Conservation (phyloP, 2,888 invertebrate genomes). For the Lasioglossum vierecki region DNA sequence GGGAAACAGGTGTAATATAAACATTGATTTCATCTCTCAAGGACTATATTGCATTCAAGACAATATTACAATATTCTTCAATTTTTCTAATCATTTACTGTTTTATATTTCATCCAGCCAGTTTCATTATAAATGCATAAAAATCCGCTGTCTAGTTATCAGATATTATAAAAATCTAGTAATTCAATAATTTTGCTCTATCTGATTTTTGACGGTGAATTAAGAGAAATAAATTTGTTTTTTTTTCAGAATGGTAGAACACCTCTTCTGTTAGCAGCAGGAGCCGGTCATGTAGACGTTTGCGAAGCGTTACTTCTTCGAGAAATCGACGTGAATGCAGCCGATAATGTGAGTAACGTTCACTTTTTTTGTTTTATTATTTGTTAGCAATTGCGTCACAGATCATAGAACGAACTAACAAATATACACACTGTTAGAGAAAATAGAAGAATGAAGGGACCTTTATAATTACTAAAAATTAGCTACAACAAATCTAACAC, state of each 20-base stretch:
- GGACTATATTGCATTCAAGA: too few species aligned
- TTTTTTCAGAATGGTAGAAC: constrained; percentile 83
- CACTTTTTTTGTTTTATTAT: neutral
- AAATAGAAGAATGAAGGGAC: neutral
- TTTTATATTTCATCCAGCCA: too few species aligned
- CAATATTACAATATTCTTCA: too few species aligned
- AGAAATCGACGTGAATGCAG: constrained; percentile 84
- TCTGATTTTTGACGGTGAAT: neutral
- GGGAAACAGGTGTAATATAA: too few species aligned
- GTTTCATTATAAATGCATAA: too few species aligned
- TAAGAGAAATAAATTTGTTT: neutral
- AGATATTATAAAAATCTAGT: neutral
- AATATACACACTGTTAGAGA: neutral
- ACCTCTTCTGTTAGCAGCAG: constrained; percentile 86
- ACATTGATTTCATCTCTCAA: too few species aligned
- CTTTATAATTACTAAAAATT: neutral
- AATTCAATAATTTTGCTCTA: neutral
- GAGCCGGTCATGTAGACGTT: constrained; percentile 85
- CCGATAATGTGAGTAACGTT: constrained; percentile 84
- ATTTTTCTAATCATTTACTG: too few species aligned
- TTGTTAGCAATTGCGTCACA: neutral
- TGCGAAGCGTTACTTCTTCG: constrained; percentile 84
- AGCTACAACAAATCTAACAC: neutral
- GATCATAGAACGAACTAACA: neutral
- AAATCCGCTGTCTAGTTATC: too few species aligned